Conservation (phyloP, 2,113 vertebrate species). For the Thunnus thynnus region DNA sequence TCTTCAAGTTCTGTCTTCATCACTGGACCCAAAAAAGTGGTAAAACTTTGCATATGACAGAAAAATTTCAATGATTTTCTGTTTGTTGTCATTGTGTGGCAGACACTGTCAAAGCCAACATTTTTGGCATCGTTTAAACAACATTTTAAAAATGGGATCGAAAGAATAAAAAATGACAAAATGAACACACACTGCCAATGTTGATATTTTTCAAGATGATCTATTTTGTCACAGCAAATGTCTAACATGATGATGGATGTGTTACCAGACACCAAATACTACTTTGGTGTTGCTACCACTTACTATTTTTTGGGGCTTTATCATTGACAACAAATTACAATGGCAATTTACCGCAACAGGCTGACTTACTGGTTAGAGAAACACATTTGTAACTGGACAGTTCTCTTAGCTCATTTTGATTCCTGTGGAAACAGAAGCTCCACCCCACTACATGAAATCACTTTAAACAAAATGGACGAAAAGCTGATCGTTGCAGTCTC, state of each 20-base stretch:
- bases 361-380: too few species aligned
- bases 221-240: not conserved
- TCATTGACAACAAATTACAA: too few species aligned
- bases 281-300: not conserved
- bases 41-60: not conserved
- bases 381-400: not conserved
- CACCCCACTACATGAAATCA: too few species aligned
- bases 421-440: too few species aligned
- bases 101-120: not conserved
- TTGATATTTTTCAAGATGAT: not conserved
- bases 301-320: too few species aligned
- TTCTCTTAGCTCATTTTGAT: not conserved
- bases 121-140: not conserved
- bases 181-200: not conserved
- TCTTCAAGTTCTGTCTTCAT: not conserved
- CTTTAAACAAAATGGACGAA: too few species aligned
- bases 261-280: not conserved
- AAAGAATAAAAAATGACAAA: not conserved
- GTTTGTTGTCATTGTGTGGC: not conserved
- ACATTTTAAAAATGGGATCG: not conserved
- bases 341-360: too few species aligned
- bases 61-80: not conserved
- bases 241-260: slow-evolving; percentile 8
- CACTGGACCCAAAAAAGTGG: not conserved
- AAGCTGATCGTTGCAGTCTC: too few species aligned